A percentile compares a stretch with the other conserved stretches of the same genome.
Evolutionary conservation across 2,888 invertebrate genomes (phyloP).

Genomic region (Melanostoma mellinum): DNA sequence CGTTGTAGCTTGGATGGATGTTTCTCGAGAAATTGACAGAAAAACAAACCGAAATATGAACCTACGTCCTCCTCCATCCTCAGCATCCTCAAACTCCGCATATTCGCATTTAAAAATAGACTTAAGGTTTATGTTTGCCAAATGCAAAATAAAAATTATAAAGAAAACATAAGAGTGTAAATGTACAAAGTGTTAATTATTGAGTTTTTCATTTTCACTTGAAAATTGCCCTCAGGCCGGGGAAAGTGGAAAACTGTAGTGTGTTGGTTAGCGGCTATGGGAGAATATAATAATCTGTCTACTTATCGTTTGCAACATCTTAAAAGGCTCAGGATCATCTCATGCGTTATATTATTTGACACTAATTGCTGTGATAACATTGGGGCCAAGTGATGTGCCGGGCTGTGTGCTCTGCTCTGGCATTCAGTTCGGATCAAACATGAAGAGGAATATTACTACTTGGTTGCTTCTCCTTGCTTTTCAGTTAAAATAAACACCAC

Average conservation of each 20-base stretch:
- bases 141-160: background rate
- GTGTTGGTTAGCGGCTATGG: slow-evolving; percentile 4
- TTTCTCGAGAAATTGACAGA: slow-evolving; percentile 31
- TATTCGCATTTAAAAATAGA: slow-evolving; percentile 26
- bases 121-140: background rate
- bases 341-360: slow-evolving; percentile 72
- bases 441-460: slow-evolving; percentile 33
- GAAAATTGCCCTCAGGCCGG: slow-evolving; percentile 9
- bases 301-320: slow-evolving; percentile 65
- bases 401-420: slow-evolving; percentile 10
- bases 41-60: slow-evolving; percentile 26
- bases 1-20: slow-evolving; percentile 15
- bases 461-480: background rate
- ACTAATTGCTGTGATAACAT: slow-evolving; percentile 73
- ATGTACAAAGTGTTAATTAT: slow-evolving; percentile 70
- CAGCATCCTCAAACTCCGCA: background rate
- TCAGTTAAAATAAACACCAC: background rate
- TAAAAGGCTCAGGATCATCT: slow-evolving; percentile 67
- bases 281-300: slow-evolving; percentile 50
- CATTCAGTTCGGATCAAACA: slow-evolving; percentile 39
- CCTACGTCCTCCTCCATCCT: background rate
- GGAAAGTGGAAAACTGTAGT: background rate
- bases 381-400: slow-evolving; percentile 36
- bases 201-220: slow-evolving; percentile 65
- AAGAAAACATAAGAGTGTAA: slow-evolving; percentile 8